A percentile compares a stretch with the other conserved stretches of the same genome.
These are phyloP conservation scores for Chionomys nivalis DNA, from an alignment of 2,113 vertebrate species.

Conservation along the genomic window DNA sequence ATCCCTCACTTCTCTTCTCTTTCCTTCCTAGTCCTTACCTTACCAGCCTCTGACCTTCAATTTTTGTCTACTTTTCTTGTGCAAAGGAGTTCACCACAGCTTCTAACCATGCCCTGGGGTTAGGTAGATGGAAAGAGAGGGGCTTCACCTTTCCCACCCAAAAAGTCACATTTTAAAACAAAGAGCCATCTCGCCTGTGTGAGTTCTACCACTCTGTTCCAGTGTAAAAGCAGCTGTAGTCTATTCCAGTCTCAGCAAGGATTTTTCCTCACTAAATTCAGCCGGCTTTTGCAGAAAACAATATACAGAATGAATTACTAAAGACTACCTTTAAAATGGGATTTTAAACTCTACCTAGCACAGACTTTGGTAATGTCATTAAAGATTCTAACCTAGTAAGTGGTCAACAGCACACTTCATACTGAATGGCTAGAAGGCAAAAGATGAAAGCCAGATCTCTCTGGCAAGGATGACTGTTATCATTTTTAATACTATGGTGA, in stretches of 20 bases:
- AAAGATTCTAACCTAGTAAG: slow-evolving; percentile 52
- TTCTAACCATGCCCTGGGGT: neutral
- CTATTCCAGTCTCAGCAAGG: slow-evolving; percentile 3
- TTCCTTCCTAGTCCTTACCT: neutral
- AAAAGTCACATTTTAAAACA: slow-evolving; percentile 40
- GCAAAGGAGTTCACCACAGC: neutral
- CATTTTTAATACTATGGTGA: too few relatives aligned
- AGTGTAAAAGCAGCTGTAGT: neutral
- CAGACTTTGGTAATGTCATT: slow-evolving; percentile 26
- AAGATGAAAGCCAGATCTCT: neutral
- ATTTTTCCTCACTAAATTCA: slow-evolving; percentile 10
- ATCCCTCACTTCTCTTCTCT: neutral
- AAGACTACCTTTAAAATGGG: neutral
- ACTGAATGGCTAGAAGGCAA: neutral
- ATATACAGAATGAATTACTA: slow-evolving; percentile 63
- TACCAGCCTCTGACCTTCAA: neutral
- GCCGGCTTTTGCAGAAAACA: slow-evolving; percentile 63
- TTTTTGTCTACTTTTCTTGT: slow-evolving; percentile 36
- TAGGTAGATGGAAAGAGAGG: neutral
- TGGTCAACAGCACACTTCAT: neutral
- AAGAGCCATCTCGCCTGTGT: slow-evolving; percentile 5
- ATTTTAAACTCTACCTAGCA: slow-evolving; percentile 54
- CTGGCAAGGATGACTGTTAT: too few relatives aligned
- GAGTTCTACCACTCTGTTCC: neutral
- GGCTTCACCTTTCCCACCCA: slow-evolving; percentile 23